Base-by-base conservation (phyloP, 92 coral and sea anemone species). In the Umimayanthus chanpuru region DNA sequence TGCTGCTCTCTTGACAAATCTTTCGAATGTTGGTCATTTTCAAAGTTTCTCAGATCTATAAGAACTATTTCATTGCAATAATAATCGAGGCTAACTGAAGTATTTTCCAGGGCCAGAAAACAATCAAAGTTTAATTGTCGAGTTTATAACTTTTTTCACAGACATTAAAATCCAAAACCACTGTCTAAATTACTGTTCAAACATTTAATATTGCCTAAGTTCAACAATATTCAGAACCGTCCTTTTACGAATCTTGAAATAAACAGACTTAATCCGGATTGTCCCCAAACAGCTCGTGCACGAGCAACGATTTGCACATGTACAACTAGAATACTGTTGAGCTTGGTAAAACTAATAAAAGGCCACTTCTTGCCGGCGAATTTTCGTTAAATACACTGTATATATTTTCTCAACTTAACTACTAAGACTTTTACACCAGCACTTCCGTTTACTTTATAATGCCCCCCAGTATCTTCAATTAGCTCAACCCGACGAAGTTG, bases 401-500 rank as follows among this genome's bases (percentile, higher is more conserved):
- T 75, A 75, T 36, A 36, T 18, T 20, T 39, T 75, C n/a, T 39
- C 53, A 75, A 75, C 49, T 75, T 6, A 16, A 38, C 26, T 61
- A 25, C 23, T 36, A 18, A 75, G 9, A 6, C n/a, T 25, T 43
- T 73, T 5, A 36, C 20, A 73, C 41, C 29, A 36, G 15, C 77
- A 73, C 40, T 73, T 16, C 14, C 11, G 20, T 75, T 75, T 6
- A 75, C 5, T 18, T 75, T n/a, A 36, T 75, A 39, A 36, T 38
- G 18, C 53, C 25, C 50, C 44, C 49, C 28, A 75, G 44, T 39
- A 43, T 38, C 11, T 75, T 75, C 79, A 66, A 81, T 43, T 65
- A 64, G 75, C 76, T 81, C 76, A 25, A 65, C 76, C 56, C 40
- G 85, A 68, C 73, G 55, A 56, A 61, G 70, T 41, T 36, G 73